Percentiles rank a stretch among this genome's conserved stretches.
These are phyloP conservation scores for Trichosurus vulpecula DNA, from an alignment of 2,797 vertebrate species.

Conservation along the genomic window DNA sequence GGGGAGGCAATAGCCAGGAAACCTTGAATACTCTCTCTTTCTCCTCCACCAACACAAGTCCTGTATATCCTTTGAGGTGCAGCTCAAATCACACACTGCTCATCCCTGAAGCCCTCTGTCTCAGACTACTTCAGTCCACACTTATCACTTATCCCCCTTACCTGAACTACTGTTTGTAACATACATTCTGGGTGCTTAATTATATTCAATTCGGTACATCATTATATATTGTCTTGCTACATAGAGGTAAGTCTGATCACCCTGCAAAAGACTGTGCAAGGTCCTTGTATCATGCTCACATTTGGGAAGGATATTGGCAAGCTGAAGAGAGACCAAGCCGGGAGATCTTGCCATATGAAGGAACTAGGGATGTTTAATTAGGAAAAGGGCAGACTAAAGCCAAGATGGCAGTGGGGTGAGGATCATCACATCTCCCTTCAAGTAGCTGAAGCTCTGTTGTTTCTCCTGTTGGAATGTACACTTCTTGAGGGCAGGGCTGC, in stretches of 20 bases:
- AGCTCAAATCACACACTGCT: not conserved
- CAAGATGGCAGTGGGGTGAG: not conserved
- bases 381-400: not conserved
- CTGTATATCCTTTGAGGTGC: not conserved
- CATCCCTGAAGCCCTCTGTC: not conserved
- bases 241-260: not conserved
- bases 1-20: not conserved
- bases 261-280: not conserved
- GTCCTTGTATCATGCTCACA: not conserved
- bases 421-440: not conserved
- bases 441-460: not conserved
- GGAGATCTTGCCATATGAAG: not conserved
- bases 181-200: constrained; percentile 41
- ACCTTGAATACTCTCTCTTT: not conserved
- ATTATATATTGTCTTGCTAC: not conserved
- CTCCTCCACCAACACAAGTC: too few species aligned
- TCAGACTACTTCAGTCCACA: not conserved
- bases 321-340: not conserved
- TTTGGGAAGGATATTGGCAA: not conserved
- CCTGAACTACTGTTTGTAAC: not conserved
- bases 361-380: not conserved
- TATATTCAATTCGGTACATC: constrained; percentile 48
- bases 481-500: constrained; percentile 4
- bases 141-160: not conserved
- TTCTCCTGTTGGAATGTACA: constrained; percentile 6